phyloP scores from a whole-genome alignment of 2,888 invertebrate genomes.

The Noctua fimbriata region DNA sequence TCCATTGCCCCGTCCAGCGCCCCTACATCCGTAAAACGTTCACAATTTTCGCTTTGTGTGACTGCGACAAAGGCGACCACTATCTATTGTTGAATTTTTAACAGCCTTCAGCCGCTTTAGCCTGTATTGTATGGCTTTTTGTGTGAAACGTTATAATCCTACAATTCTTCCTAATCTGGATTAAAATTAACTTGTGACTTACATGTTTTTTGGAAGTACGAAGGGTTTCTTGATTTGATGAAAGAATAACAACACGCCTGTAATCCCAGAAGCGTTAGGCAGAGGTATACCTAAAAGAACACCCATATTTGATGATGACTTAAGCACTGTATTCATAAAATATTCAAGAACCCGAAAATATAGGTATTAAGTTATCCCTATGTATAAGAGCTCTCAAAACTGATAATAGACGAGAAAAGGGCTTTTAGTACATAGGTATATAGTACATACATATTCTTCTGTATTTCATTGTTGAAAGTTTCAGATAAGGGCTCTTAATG shows the following conservation, averaged over 20 bases:
- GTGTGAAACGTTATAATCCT: conserved; percentile 59
- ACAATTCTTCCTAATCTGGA: conserved; percentile 38
- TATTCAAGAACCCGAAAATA: background rate
- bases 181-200: conserved; percentile 22
- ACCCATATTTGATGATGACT: background rate
- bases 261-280: too few species aligned
- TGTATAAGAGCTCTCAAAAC: conserved; percentile 1
- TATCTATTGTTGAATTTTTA: conserved; percentile 79
- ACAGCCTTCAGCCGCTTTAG: conserved; percentile 71
- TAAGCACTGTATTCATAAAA: background rate
- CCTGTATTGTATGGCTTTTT: conserved; percentile 66
- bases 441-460: background rate
- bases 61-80: conserved; percentile 72
- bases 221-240: background rate
- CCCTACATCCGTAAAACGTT: conserved; percentile 45
- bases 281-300: too few species aligned
- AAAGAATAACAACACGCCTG: too few species aligned
- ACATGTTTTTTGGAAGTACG: background rate
- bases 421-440: background rate
- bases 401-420: background rate
- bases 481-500: background rate
- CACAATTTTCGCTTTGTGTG: conserved; percentile 73
- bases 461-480: conserved; percentile 9
- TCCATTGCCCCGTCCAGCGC: conserved; percentile 54
- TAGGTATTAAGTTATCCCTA: background rate